These are phyloP conservation scores for Drosophila hydei DNA, from an alignment of 1,140 invertebrate species.

Conservation along the genomic window DNA sequence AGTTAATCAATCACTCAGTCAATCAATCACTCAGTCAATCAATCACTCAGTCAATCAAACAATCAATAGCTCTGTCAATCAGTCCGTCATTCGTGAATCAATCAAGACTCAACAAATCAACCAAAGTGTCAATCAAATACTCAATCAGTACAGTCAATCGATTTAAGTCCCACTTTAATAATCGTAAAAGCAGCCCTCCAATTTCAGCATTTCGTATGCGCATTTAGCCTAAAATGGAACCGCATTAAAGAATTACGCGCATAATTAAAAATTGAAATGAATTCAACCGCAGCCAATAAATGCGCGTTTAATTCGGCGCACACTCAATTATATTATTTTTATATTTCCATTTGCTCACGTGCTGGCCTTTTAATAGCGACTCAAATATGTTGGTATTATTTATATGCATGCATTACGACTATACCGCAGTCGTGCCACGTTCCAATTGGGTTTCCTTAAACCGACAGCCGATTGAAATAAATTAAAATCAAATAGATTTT, in stretches of 20 bases:
- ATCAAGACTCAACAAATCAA: neutral
- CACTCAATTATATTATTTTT: slow-evolving; percentile 30
- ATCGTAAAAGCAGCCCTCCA: slow-evolving; percentile 18
- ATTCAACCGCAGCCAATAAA: slow-evolving; percentile 51
- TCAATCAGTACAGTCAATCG: neutral
- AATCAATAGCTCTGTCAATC: neutral
- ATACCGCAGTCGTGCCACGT: neutral
- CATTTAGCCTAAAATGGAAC: slow-evolving; percentile 25
- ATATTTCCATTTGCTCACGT: slow-evolving; percentile 5
- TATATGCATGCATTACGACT: neutral
- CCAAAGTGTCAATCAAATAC: neutral
- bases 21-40: neutral
- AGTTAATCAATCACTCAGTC: neutral
- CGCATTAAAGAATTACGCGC: slow-evolving; percentile 38
- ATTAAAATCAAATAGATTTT: neutral
- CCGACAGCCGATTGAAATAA: neutral
- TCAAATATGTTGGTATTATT: slow-evolving; percentile 14
- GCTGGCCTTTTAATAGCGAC: slow-evolving; percentile 16
- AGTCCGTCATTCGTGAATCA: neutral
- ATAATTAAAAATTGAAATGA: slow-evolving; percentile 60
- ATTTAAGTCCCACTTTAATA: slow-evolving; percentile 12
- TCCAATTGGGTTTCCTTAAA: neutral
- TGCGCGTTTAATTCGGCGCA: slow-evolving; percentile 35
- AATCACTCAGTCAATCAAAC: neutral
- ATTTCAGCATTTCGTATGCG: neutral